Evolutionary conservation across 35 echinoderm and acorn worm species (phyloP), one percentile per base, ranked within the genome.

Genomic region (Acanthaster planci): DNA sequence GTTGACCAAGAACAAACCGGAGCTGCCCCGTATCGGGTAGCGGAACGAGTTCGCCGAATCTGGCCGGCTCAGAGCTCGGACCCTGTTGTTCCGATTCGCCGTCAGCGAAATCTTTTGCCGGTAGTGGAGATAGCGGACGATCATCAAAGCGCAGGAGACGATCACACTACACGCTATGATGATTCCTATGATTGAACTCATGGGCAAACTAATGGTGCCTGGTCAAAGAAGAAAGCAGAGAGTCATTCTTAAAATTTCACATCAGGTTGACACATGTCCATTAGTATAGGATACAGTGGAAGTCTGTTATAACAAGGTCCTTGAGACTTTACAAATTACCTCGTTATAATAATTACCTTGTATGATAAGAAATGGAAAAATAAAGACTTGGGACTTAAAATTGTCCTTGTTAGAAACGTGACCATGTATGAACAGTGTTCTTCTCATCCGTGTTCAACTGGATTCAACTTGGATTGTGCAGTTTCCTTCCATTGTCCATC

Each of bases 1-100:
- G 64, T 72, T 72, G 64, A 72, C 64, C 30, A 72, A 7, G 15
- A 72, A 72, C 1, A 72, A 26, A 21, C 64, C 64, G 18, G 64
- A 72, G 64, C 30, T 72, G 29, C 26, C 64, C 64, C 64, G 64
- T 47, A 47, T 47, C 7, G 64, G 64, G 64, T 72, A 72, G 64
- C 7, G 64, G 22, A 34, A 26, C 2, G 64, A 34, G 64, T 30
- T 29, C 23, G 29, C 1, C 26, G 64, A 14, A 26, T 19, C 30
- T 9, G 26, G 21, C 4, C 10, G 14, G 64, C 30, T 26, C 12
- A 15, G 26, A 34, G 26, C 14, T 19, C 26, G 26, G 64, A 72
- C 26, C 26, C 29, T 2, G 64, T 72, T 59, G 4, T 6, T 72
- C 14, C 34, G 57, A 7, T 2, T 19, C 26, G 64, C 64, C 22